These are phyloP conservation scores for Hemiscyllium ocellatum DNA, from an alignment of 2,113 vertebrate genomes.

Conservation along the genomic window DNA sequence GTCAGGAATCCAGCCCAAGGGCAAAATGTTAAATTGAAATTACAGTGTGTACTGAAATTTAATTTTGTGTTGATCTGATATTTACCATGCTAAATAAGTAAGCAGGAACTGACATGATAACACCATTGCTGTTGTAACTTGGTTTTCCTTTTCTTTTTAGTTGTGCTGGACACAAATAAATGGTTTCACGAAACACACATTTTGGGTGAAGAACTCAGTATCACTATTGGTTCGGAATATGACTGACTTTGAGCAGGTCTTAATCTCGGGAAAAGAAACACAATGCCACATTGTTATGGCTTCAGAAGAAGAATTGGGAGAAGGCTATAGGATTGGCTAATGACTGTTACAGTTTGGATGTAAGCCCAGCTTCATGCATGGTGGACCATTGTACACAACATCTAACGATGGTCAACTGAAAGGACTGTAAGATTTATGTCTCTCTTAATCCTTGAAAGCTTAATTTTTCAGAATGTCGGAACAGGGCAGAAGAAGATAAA, in stretches of 20 bases:
- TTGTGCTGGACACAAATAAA: slow-evolving; percentile 36
- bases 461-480: not conserved
- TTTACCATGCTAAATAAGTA: not conserved
- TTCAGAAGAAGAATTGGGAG: not conserved
- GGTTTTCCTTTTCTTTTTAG: not conserved
- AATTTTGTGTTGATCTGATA: not conserved
- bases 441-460: not conserved
- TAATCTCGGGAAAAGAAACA: not conserved
- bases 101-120: not conserved
- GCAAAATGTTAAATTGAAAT: no score
- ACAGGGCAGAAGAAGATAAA: not conserved
- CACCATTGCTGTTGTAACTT: not conserved
- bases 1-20: no score
- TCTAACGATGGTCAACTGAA: not conserved
- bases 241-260: not conserved
- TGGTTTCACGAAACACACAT: slow-evolving; percentile 33
- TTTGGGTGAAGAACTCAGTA: slow-evolving; percentile 36
- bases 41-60: no score
- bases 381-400: not conserved
- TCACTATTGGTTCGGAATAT: slow-evolving; percentile 32
- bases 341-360: not conserved
- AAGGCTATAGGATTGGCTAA: not conserved
- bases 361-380: not conserved
- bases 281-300: not conserved
- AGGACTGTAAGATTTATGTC: not conserved